Conservation (phyloP, 2,888 invertebrate genomes). For the Hypercompe scribonia region DNA sequence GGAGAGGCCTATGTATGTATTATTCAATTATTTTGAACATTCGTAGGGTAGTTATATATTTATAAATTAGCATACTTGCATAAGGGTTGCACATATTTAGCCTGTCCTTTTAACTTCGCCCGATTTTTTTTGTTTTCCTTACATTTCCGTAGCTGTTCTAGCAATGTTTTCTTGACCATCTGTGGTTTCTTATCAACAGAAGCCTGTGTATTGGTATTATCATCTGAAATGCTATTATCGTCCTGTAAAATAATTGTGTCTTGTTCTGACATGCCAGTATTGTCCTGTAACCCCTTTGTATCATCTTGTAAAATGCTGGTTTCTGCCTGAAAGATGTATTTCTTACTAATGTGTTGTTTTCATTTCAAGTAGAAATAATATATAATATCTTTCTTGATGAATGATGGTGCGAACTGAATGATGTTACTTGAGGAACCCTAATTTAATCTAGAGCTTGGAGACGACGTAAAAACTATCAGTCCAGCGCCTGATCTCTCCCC, state of each 20-base stretch:
- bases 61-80: slow-evolving; percentile 7
- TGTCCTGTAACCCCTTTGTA: background rate
- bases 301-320: background rate
- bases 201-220: background rate
- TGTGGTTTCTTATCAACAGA: background rate
- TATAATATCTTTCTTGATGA: no score
- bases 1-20: no score
- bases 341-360: background rate
- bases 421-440: no score
- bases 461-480: no score
- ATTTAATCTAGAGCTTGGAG: no score
- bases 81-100: background rate
- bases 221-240: background rate
- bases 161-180: background rate
- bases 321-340: background rate
- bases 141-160: background rate
- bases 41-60: background rate
- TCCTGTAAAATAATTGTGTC: background rate
- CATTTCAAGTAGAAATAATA: background rate
- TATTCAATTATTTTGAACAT: no score
- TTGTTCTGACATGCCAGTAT: background rate
- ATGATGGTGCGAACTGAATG: no score
- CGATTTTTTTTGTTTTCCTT: background rate
- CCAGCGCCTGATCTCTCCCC: no score
- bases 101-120: background rate